Evolutionary conservation across 2,888 invertebrate species (phyloP).

Genomic region (Silvanus unidentatus): DNA sequence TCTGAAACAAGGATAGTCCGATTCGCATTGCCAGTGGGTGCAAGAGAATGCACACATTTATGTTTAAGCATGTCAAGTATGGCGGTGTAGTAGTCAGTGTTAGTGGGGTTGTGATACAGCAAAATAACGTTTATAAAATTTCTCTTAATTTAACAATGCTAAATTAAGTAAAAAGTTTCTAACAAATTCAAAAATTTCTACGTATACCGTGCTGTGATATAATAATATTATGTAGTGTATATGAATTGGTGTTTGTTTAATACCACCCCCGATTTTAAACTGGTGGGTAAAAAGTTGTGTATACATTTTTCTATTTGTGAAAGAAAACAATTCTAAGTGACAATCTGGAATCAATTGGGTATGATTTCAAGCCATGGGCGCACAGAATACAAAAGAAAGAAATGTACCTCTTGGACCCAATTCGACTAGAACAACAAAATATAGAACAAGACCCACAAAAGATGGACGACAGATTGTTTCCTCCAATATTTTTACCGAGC

Average conservation of each 20-base stretch:
- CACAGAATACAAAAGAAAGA: conserved; percentile 90
- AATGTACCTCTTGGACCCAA: conserved; percentile 64
- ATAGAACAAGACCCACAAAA: conserved; percentile 69
- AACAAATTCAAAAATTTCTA: not conserved
- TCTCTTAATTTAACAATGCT: not conserved
- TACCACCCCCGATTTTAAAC: conserved; percentile 29
- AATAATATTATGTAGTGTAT: conserved; percentile 29
- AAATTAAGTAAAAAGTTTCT: not conserved
- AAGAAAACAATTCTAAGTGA: conserved; percentile 36
- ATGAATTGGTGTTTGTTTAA: conserved; percentile 6
- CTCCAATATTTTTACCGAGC: conserved; percentile 90
- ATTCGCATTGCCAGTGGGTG: conserved; percentile 20
- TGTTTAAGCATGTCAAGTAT: conserved; percentile 28
- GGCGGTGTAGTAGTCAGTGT: conserved; percentile 33
- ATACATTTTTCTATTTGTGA: conserved; percentile 10
- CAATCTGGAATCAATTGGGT: conserved; percentile 41
- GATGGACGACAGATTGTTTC: conserved; percentile 80
- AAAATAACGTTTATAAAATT: conserved; percentile 25
- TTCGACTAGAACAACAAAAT: conserved; percentile 68
- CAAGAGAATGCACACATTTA: conserved; percentile 7
- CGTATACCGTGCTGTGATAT: conserved; percentile 17
- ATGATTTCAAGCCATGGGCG: conserved; percentile 69
- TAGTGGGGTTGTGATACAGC: conserved; percentile 44
- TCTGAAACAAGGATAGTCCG: conserved; percentile 39
- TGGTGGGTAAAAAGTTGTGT: conserved; percentile 35